Evolutionary conservation across 64 coral and sea anemone genomes (phyloP), one percentile per base, ranked within the genome.

Genomic region (Pachyseris speciosa): DNA sequence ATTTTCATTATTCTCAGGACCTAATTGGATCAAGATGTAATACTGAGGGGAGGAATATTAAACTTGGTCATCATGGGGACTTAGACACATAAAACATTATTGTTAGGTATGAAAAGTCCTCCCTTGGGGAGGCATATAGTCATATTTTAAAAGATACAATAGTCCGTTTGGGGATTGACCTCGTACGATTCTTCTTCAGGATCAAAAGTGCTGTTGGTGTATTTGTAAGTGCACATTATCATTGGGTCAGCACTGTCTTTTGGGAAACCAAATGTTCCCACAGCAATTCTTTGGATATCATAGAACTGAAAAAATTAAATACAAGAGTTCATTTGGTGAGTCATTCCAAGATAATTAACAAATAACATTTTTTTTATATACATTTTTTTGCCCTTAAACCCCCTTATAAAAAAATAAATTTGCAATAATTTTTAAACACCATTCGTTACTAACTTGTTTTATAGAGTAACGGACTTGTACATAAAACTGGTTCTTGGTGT

Each of bases 401-500:
- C n/a, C n/a, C n/a, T n/a, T n/a, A n/a, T 61, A 27, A 61, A 61
- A 61, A 25, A 24, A 61, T 26, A 11, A 24, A 61, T 25, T 20
- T 58, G 52, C 15, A 17, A 2, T 19, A 12, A 15, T 16, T 47
- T 16, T 71, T 34, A 20, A 1, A 6, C 9, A 2, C 5, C 6
- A 17, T 58, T 52, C 34, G 10, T 33, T 10, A 68, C 69, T 80
- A 63, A 96, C 95, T 91, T 96, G 95, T 25, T 70, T 47, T 15
- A 93, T 69, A 49, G 95, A 75, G 53, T 89, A 83, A 15, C 65
- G 95, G 8, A 93, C 86, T 67, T 96, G 95, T 13, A 44, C n/a
- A 53, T 93, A 96, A 65, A 93, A 96, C 17, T 96, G 78, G 0
- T 67, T 17, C 66, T 93, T 96, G 47, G 91, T 96, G 50, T 88